Evolutionary conservation across 2,797 vertebrate genomes (phyloP).

Genomic region (Microctenopoma stevenorrisi): DNA sequence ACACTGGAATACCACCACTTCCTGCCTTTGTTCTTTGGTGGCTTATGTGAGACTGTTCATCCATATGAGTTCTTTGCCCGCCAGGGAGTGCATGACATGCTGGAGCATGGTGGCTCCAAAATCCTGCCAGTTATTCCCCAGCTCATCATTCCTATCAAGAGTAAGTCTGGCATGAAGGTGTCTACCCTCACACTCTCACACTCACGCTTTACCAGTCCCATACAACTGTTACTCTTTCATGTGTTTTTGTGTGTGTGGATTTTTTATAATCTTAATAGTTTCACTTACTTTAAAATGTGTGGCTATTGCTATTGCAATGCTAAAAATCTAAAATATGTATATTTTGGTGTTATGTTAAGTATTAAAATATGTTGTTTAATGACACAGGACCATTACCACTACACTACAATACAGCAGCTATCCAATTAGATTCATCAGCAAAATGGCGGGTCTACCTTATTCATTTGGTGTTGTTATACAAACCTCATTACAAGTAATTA

Average conservation of each 20-base stretch:
- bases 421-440: not conserved
- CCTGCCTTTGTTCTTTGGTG: slow-evolving; percentile 93
- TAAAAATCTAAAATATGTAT: slow-evolving; percentile 8
- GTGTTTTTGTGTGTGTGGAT: slow-evolving; percentile 5
- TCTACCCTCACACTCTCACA: not conserved
- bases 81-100: slow-evolving; percentile 93
- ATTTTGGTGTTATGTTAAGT: not conserved
- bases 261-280: slow-evolving; percentile 5
- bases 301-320: not conserved
- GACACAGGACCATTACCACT: slow-evolving; percentile 4
- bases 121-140: slow-evolving; percentile 93
- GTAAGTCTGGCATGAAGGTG: slow-evolving; percentile 80
- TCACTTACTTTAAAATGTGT: not conserved
- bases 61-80: slow-evolving; percentile 94
- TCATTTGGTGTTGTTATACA: slow-evolving; percentile 22
- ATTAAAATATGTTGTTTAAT: not conserved
- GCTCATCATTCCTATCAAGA: slow-evolving; percentile 94
- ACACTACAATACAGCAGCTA: slow-evolving; percentile 17
- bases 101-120: slow-evolving; percentile 92
- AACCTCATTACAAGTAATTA: slow-evolving; percentile 15
- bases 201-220: slow-evolving; percentile 23
- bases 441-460: not conserved
- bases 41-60: slow-evolving; percentile 90
- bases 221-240: slow-evolving; percentile 5
- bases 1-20: slow-evolving; percentile 93